These are phyloP conservation scores for Siniperca knerii DNA, from an alignment of 2,113 vertebrate genomes.

Conservation along the genomic window DNA sequence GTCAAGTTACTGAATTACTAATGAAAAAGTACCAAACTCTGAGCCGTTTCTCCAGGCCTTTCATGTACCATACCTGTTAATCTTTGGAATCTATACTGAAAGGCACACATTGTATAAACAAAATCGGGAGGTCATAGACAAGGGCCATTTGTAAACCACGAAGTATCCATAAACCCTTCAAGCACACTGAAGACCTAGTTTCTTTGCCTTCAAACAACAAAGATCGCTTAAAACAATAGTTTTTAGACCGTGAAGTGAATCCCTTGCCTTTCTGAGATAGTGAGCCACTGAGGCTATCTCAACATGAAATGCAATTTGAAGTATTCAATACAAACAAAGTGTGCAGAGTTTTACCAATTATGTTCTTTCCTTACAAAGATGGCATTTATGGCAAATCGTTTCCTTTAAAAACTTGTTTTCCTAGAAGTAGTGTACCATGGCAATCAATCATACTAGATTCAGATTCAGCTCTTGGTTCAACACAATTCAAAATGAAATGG, in stretches of 20 bases:
- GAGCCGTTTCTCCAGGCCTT: neutral
- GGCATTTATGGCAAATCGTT: slow-evolving; percentile 68
- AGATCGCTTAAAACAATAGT: neutral
- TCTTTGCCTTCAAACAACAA: slow-evolving; percentile 35
- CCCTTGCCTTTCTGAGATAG: neutral
- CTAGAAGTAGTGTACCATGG: slow-evolving; percentile 45
- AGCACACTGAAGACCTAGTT: slow-evolving; percentile 31
- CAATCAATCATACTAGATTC: slow-evolving; percentile 31
- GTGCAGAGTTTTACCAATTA: slow-evolving; percentile 10
- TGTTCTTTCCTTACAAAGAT: slow-evolving; percentile 22
- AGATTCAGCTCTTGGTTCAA: slow-evolving; percentile 22
- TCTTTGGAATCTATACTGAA: slow-evolving; percentile 40
- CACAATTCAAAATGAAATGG: slow-evolving; percentile 22
- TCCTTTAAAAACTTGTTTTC: slow-evolving; percentile 32
- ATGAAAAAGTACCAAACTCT: slow-evolving; percentile 2
- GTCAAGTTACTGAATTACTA: neutral
- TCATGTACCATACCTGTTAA: slow-evolving; percentile 11
- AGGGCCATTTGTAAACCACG: slow-evolving; percentile 15
- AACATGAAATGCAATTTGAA: slow-evolving; percentile 12
- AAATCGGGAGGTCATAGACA: slow-evolving; percentile 30
- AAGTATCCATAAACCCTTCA: slow-evolving; percentile 21
- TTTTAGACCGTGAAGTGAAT: neutral
- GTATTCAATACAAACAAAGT: slow-evolving; percentile 18
- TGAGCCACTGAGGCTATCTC: neutral
- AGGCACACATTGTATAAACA: slow-evolving; percentile 41